Percentiles rank a stretch among this genome's conserved stretches.
phyloP scores from a whole-genome alignment of 1,140 invertebrate species.

The Rhagoletis zephyria region DNA sequence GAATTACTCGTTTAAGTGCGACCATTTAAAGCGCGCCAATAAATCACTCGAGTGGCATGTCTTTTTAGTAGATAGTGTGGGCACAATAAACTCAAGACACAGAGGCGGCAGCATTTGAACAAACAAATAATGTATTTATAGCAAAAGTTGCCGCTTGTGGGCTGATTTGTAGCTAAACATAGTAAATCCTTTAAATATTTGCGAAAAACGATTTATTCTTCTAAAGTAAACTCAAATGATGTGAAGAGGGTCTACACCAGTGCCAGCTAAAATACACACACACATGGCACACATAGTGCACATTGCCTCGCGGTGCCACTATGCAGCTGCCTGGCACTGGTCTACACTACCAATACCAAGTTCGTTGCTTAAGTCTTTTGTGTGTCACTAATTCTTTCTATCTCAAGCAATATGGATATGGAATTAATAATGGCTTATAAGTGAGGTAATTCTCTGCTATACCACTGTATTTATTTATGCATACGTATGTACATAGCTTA shows the following conservation, averaged over 20 bases:
- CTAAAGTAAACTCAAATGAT: not conserved
- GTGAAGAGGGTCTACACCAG: not conserved
- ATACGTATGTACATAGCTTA: too few species aligned
- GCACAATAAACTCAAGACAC: not conserved
- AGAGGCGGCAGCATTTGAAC: too few species aligned
- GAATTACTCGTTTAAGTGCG: not conserved
- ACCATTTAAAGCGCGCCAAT: conserved; percentile 37
- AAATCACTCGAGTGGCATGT: conserved; percentile 21
- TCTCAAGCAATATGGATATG: too few species aligned
- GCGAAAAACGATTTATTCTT: not conserved
- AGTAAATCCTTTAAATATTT: not conserved
- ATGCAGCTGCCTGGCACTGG: too few species aligned
- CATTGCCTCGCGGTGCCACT: too few species aligned
- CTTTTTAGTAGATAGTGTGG: not conserved
- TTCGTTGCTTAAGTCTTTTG: conserved; percentile 9
- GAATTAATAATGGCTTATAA: too few species aligned
- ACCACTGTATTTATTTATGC: too few species aligned
- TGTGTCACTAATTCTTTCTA: not conserved
- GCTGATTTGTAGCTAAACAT: not conserved
- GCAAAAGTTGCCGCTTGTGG: not conserved
- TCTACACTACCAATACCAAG: not conserved
- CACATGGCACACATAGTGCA: too few species aligned
- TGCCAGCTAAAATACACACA: too few species aligned
- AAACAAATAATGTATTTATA: not conserved
- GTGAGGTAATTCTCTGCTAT: too few species aligned